Base-by-base conservation (phyloP, 37 sponge, comb jelly and placozoan genomes). In the Beroe forskalii region DNA sequence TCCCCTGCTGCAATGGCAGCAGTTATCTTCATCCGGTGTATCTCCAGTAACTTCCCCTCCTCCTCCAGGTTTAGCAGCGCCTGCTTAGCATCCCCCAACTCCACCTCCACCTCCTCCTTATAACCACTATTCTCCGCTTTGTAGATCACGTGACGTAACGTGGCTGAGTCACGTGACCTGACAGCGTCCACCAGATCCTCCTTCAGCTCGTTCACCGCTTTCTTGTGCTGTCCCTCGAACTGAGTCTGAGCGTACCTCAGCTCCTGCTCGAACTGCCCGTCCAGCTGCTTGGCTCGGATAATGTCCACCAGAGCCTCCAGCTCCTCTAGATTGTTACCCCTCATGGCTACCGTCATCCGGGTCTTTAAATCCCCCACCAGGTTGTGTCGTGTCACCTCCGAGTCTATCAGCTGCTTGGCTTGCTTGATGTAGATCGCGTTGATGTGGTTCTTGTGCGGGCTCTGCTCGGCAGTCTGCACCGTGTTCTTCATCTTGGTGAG, bases 271-370 rank as follows among this genome's bases (percentile, higher is more conserved):
- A 69, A 69, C 14, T 36, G 19, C 3, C 55, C 40, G 55, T 80
- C 86, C 25, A 80, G 30, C 55, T 80, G 86, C 55, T 80, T 80
- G 3, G 86, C 86, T 43, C 86, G 39, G 86, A 80, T 80, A 43
- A 44, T 80, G 25, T 80, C 86, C n/a, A 80, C 86, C 30, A 80
- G 23, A 1, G 22, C n/a, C 27, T 80, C 86, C 86, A 80, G 35
- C 30, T 80, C 40, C 19, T 41, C 55, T 24, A 44, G 30, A 43
- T 44, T 30, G 86, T 80, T 44, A n/a, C 28, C 35, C 8, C 42
- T 4, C 55, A 80, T 80, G 8, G 86, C 86, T 14, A 9, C 24
- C 6, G 37, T 44, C 86, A 80, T 41, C 25, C 40, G 44, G 2
- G 35, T n/a, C 48, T 44, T 41, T 17, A 80, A 23, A 32, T 80